Conservation (phyloP, 2,113 vertebrate species). For the Gambusia affinis region DNA sequence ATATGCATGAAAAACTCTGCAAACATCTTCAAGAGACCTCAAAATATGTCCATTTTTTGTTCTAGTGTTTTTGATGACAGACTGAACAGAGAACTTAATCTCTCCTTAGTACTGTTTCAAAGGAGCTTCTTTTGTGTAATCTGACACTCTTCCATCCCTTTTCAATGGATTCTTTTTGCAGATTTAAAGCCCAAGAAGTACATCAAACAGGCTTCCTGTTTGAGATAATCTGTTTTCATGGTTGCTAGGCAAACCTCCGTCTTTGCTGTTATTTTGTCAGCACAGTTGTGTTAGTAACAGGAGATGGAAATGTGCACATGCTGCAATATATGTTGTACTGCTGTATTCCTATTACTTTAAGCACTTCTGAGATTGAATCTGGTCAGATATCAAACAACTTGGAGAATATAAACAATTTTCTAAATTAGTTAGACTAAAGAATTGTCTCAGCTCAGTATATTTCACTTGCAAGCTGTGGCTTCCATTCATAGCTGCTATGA, state of each 20-base stretch:
- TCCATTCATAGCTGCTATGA: neutral
- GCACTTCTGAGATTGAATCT: neutral
- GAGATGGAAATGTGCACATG: constrained; percentile 5
- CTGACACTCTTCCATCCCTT: constrained; percentile 23
- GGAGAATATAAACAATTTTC: neutral
- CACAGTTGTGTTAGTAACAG: constrained; percentile 10
- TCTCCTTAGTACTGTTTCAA: constrained; percentile 9
- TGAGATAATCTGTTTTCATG: constrained; percentile 38
- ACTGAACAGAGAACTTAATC: constrained; percentile 40
- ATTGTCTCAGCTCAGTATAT: neutral
- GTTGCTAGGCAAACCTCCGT: constrained; percentile 44
- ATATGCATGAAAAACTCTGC: constrained; percentile 40
- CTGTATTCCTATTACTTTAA: neutral
- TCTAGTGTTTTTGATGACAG: constrained; percentile 42
- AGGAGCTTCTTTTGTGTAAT: constrained; percentile 25
- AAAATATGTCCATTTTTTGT: constrained; percentile 29
- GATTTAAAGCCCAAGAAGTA: neutral
- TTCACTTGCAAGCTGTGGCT: neutral
- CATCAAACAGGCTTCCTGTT: constrained; percentile 13
- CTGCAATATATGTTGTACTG: constrained; percentile 9
- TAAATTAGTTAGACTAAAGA: neutral
- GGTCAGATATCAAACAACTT: neutral
- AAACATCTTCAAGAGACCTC: constrained; percentile 50
- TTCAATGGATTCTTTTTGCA: constrained; percentile 22
- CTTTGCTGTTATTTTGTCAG: constrained; percentile 12